phyloP scores from a whole-genome alignment of 2,888 invertebrate genomes.

The Allophyes oxyacanthae region DNA sequence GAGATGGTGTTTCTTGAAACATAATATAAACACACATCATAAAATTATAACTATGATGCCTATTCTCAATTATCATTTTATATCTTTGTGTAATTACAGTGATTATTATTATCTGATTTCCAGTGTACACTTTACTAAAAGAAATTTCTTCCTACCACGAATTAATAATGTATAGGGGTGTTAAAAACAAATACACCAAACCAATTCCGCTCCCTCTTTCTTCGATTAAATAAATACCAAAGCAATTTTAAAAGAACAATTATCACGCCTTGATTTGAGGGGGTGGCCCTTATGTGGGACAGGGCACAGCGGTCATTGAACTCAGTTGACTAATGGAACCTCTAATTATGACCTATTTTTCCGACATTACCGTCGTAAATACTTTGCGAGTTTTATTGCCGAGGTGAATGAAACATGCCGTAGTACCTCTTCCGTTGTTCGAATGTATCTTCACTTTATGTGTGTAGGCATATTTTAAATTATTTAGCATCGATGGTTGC shows the following conservation, averaged over 20 bases:
- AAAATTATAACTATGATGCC: slow-evolving; percentile 1
- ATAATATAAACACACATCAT: no score
- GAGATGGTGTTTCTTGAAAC: no score
- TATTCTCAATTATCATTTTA: background rate
- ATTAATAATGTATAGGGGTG: slow-evolving; percentile 17
- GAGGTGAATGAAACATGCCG: slow-evolving; percentile 49
- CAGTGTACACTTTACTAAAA: background rate
- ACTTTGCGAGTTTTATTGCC: slow-evolving; percentile 53
- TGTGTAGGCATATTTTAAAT: background rate
- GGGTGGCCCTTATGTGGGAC: slow-evolving; percentile 66
- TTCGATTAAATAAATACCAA: slow-evolving; percentile 57
- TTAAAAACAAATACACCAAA: slow-evolving; percentile 40
- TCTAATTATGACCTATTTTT: slow-evolving; percentile 63
- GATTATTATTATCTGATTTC: slow-evolving; percentile 5
- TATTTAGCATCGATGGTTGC: slow-evolving; percentile 4
- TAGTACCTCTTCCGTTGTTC: slow-evolving; percentile 19
- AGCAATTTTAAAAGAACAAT: slow-evolving; percentile 62
- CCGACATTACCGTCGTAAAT: slow-evolving; percentile 50
- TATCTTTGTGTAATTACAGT: slow-evolving; percentile 3
- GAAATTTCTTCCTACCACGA: background rate
- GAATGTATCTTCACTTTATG: background rate
- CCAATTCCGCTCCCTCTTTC: slow-evolving; percentile 33
- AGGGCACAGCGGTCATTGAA: slow-evolving; percentile 58
- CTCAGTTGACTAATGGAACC: slow-evolving; percentile 60
- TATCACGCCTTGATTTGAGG: slow-evolving; percentile 62